Evolutionary conservation across 1,140 invertebrate genomes (phyloP).

Genomic region (Metopolophium dirhodum): DNA sequence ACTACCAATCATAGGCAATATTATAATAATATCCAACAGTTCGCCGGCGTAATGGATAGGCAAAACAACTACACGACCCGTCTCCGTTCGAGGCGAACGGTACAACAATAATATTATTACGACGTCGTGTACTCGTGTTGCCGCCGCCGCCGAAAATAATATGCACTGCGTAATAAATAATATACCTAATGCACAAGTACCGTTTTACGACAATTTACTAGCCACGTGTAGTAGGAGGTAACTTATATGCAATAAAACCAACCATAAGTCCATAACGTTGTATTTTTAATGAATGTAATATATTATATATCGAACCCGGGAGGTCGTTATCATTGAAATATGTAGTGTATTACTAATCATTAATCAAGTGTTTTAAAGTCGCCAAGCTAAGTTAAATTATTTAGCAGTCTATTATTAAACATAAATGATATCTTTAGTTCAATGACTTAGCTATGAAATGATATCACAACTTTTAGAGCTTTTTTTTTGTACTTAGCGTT

Average conservation of each 20-base stretch:
- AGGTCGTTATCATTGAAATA: too few species aligned
- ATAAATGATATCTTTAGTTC: too few species aligned
- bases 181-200: neutral
- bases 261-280: neutral
- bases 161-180: neutral
- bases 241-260: neutral
- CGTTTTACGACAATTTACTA: neutral
- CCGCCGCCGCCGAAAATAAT: neutral
- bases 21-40: neutral
- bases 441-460: too few species aligned
- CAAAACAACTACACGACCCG: slow-evolving; percentile 21
- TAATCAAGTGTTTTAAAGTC: too few species aligned
- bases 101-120: neutral
- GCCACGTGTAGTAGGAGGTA: neutral
- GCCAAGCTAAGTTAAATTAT: too few species aligned
- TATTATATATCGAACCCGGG: too few species aligned
- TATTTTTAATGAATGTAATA: neutral
- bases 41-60: neutral
- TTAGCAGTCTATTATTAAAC: too few species aligned
- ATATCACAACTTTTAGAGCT: too few species aligned
- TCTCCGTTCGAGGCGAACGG: too few species aligned
- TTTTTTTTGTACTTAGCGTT: too few species aligned
- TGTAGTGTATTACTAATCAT: too few species aligned
- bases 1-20: neutral
- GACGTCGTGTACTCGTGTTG: neutral